phyloP scores from a whole-genome alignment of 2,888 invertebrate species.

The Onthophagus sagittarius region DNA sequence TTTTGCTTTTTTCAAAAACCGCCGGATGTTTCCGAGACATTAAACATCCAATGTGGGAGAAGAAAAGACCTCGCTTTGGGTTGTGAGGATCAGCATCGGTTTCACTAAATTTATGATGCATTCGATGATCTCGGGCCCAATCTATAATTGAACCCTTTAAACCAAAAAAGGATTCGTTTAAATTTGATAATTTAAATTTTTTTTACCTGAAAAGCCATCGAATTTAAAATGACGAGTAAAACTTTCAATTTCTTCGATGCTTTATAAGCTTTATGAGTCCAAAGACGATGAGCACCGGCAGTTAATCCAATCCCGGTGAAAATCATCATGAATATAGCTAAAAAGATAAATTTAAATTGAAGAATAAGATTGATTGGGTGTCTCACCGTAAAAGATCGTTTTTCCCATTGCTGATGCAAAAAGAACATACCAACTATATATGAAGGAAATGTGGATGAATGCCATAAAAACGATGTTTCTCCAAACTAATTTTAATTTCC shows the following conservation, averaged over 20 bases:
- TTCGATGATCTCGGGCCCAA: conserved; percentile 78
- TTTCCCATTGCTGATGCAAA: conserved; percentile 70
- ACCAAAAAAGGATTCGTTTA: not conserved
- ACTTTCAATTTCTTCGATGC: conserved; percentile 85
- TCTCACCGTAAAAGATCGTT: conserved; percentile 71
- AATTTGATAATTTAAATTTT: not conserved
- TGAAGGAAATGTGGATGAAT: conserved; percentile 69
- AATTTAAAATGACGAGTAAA: conserved; percentile 77
- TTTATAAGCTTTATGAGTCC: conserved; percentile 95
- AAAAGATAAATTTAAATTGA: not conserved
- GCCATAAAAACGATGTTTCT: conserved; percentile 73
- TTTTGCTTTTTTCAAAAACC: conserved; percentile 80
- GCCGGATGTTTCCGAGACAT: conserved; percentile 87
- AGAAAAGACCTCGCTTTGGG: conserved; percentile 90
- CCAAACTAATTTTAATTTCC: conserved; percentile 69
- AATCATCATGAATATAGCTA: conserved; percentile 68
- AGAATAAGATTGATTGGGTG: not conserved
- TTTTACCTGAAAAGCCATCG: conserved; percentile 77
- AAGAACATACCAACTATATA: conserved; percentile 72
- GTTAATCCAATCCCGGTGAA: conserved; percentile 88
- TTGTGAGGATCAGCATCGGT: conserved; percentile 94
- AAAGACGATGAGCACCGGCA: conserved; percentile 93
- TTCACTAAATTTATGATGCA: conserved; percentile 91
- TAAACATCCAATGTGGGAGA: conserved; percentile 94
- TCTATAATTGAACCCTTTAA: conserved; percentile 47